These are phyloP conservation scores for Aphaenogaster floridana DNA, from an alignment of 1,140 invertebrate species.

Conservation along the genomic window DNA sequence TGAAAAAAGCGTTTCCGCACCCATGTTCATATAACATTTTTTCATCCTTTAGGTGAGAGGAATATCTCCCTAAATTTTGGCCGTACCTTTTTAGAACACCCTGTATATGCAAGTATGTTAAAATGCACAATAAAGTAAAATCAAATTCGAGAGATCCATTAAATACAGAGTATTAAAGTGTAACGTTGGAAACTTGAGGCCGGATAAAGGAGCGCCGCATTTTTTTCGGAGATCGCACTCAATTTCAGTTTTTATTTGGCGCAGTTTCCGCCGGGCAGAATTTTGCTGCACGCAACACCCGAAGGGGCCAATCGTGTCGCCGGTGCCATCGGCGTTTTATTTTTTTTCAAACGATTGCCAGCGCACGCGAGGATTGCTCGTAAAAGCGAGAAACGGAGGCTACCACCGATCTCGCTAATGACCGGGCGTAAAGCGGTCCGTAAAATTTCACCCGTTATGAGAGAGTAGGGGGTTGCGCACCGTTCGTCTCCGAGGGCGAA, in stretches of 20 bases:
- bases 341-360: conserved; percentile 46
- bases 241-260: conserved; percentile 54
- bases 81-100: too few species aligned
- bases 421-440: conserved; percentile 74
- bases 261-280: neutral
- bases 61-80: too few species aligned
- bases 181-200: neutral
- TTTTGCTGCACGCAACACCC: conserved; percentile 41
- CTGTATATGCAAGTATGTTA: neutral
- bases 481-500: neutral
- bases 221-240: conserved; percentile 27
- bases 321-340: conserved; percentile 50
- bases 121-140: neutral
- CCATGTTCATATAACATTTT: too few species aligned
- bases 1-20: too few species aligned
- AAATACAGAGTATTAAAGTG: neutral
- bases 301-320: conserved; percentile 58
- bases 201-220: neutral
- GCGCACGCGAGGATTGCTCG: conserved; percentile 47
- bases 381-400: conserved; percentile 73
- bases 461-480: conserved; percentile 14
- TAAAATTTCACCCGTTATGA: conserved; percentile 76
- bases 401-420: conserved; percentile 76
- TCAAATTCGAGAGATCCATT: neutral
- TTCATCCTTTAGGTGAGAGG: too few species aligned